These are phyloP conservation scores for Melanchra persicariae DNA, from an alignment of 2,888 invertebrate genomes.

Conservation along the genomic window DNA sequence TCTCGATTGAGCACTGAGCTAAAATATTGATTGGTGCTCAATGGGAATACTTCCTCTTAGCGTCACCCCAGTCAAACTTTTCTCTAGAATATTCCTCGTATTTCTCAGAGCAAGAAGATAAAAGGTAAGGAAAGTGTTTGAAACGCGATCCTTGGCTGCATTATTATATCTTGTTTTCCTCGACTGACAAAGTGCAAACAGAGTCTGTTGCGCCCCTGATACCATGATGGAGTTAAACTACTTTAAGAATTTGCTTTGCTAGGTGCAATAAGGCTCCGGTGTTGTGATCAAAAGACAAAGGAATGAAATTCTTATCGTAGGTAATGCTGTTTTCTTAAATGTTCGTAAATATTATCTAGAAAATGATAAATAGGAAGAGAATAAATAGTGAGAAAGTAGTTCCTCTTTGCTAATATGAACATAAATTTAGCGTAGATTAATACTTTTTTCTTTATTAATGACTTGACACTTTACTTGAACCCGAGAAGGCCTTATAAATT, in stretches of 20 bases:
- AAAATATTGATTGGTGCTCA: too few relatives aligned
- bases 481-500: neutral
- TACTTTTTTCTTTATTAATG: neutral
- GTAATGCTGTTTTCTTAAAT: neutral
- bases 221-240: neutral
- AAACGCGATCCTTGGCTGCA: neutral
- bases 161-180: neutral
- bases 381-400: neutral
- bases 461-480: too few relatives aligned
- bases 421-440: neutral
- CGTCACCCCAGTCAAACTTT: neutral
- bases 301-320: neutral
- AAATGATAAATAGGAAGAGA: neutral
- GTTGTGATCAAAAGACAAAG: slow-evolving; percentile 1
- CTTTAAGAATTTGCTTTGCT: neutral
- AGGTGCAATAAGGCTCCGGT: neutral
- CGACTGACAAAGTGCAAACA: neutral
- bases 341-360: neutral
- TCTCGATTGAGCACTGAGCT: too few relatives aligned
- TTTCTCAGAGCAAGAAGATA: neutral
- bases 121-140: neutral
- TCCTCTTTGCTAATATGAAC: neutral
- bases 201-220: neutral
- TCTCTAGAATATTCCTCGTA: neutral
- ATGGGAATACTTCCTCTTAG: too few relatives aligned